These are phyloP conservation scores for Vipera latastei DNA, from an alignment of 2,797 vertebrate species.

Conservation along the genomic window DNA sequence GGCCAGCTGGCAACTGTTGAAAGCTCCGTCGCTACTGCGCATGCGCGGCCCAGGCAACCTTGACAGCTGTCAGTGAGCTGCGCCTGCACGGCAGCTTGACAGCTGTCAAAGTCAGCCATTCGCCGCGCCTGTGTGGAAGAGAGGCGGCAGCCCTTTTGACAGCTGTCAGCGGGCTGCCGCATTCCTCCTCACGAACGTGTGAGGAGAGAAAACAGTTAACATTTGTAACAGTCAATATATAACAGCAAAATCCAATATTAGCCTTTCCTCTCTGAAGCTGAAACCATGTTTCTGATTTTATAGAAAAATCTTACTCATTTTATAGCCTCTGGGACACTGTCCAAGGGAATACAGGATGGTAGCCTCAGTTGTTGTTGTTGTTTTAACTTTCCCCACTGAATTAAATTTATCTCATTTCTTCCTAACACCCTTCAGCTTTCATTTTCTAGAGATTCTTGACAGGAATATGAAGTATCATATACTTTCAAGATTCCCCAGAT, in stretches of 20 bases:
- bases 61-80: no score
- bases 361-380: background rate
- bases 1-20: no score
- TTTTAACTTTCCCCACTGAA: background rate
- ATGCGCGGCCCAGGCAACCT: no score
- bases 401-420: background rate
- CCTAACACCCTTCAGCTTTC: background rate
- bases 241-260: background rate
- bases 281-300: background rate
- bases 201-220: no score
- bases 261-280: background rate
- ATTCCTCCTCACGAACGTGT: no score
- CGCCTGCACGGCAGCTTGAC: no score
- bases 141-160: no score
- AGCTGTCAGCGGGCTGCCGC: no score
- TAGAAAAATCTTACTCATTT: background rate
- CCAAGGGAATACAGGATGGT: background rate
- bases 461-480: constrained; percentile 27
- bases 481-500: constrained; percentile 24
- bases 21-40: no score
- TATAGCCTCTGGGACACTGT: background rate
- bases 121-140: no score
- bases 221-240: no score
- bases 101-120: no score
- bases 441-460: constrained; percentile 26